Percentiles rank a stretch among this genome's conserved stretches.
phyloP scores from a whole-genome alignment of 1,140 invertebrate species.

The Pteromalus puparum region DNA sequence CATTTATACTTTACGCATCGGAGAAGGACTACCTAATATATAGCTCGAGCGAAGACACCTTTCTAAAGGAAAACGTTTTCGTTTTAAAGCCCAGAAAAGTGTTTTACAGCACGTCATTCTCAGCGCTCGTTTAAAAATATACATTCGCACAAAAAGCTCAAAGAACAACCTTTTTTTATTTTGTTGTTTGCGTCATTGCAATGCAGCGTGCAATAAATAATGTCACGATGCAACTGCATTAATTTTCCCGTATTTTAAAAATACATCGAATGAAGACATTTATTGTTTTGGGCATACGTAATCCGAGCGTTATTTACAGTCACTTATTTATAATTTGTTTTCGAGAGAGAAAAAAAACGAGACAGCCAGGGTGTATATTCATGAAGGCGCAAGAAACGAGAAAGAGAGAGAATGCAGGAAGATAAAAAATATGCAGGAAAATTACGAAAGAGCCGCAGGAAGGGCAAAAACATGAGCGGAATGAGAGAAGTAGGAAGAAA shows the following conservation, averaged over 20 bases:
- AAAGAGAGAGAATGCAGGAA: conserved; percentile 5
- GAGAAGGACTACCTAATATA: too few relatives aligned
- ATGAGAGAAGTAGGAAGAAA: conserved; percentile 49
- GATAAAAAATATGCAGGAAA: conserved; percentile 6
- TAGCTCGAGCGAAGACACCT: too few relatives aligned
- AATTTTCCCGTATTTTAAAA: neutral
- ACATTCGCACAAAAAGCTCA: too few relatives aligned
- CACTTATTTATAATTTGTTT: conserved; percentile 1
- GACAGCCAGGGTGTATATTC: neutral
- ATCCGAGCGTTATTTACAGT: neutral
- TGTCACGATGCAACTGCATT: neutral
- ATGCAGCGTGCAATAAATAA: neutral
- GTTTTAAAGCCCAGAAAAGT: too few relatives aligned
- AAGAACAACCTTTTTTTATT: neutral
- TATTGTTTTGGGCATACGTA: neutral
- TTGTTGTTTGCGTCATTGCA: neutral
- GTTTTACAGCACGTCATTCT: too few relatives aligned
- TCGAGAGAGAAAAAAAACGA: neutral
- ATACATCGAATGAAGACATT: neutral
- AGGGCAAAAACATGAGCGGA: conserved; percentile 28
- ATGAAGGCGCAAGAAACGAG: neutral
- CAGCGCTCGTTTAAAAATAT: too few relatives aligned
- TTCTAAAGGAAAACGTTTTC: too few relatives aligned
- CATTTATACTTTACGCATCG: too few relatives aligned
- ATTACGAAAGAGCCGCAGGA: neutral